These are phyloP conservation scores for Graphium colonna DNA, from an alignment of 2,888 invertebrate genomes.

Conservation along the genomic window DNA sequence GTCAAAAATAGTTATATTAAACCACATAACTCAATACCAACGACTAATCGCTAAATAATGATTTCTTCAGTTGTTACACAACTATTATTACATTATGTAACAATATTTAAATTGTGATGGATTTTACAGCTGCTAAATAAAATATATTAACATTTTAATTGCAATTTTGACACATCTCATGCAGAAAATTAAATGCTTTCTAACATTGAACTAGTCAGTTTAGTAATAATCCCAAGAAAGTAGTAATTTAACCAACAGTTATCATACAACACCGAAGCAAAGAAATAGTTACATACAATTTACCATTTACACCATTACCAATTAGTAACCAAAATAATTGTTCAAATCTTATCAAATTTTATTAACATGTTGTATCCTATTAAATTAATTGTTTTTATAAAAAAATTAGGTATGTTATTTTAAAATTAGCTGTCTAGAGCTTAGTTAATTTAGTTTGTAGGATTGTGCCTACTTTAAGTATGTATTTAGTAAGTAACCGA, in stretches of 20 bases:
- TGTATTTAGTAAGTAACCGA: slow-evolving; percentile 44
- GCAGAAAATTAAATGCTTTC: slow-evolving; percentile 6
- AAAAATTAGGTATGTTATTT: slow-evolving; percentile 56
- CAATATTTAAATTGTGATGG: too few relatives aligned
- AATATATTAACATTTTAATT: too few relatives aligned
- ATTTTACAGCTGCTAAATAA: too few relatives aligned
- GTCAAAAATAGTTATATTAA: too few relatives aligned
- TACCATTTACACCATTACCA: slow-evolving; percentile 33
- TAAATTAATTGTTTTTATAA: slow-evolving; percentile 61
- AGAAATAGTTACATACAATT: slow-evolving; percentile 27
- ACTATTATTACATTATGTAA: too few relatives aligned
- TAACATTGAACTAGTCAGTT: slow-evolving; percentile 40
- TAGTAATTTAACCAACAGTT: too few relatives aligned
- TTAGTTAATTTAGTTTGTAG: slow-evolving; percentile 45
- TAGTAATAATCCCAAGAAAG: slow-evolving; percentile 25
- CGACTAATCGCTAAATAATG: too few relatives aligned
- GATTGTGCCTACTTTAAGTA: slow-evolving; percentile 18
- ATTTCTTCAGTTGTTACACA: too few relatives aligned
- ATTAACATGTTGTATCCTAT: slow-evolving; percentile 69
- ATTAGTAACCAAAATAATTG: slow-evolving; percentile 74
- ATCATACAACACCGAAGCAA: too few relatives aligned
- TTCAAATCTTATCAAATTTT: slow-evolving; percentile 75
- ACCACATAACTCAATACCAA: too few relatives aligned
- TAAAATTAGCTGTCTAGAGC: slow-evolving; percentile 46
- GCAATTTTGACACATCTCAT: too few relatives aligned